phyloP scores from a whole-genome alignment of 2,888 invertebrate genomes.

The Neoascia interrupta region DNA sequence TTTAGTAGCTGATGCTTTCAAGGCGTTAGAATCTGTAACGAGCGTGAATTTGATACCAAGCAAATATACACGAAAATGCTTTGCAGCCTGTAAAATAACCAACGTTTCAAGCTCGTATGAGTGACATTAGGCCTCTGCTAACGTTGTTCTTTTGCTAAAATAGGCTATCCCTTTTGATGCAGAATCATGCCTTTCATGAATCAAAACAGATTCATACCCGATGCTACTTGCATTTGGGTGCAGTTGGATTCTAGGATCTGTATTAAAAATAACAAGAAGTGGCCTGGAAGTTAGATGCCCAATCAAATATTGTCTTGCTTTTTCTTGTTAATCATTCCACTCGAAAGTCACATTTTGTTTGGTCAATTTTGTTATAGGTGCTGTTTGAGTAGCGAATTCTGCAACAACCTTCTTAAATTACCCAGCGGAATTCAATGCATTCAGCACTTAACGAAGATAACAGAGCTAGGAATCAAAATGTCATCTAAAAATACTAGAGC shows the following conservation, averaged over 20 bases:
- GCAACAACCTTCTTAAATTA: background rate
- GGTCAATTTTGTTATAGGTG: constrained; percentile 6
- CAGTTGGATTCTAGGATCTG: constrained; percentile 1
- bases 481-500: constrained; percentile 1
- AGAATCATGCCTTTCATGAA: constrained; percentile 1
- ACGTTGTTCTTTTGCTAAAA: constrained; percentile 9
- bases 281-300: background rate
- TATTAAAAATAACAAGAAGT: constrained; percentile 15
- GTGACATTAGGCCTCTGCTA: constrained; percentile 10
- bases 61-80: constrained; percentile 22
- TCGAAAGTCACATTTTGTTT: constrained; percentile 8
- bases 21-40: constrained; percentile 27
- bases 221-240: constrained; percentile 9
- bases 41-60: constrained; percentile 12
- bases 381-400: background rate
- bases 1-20: constrained; percentile 33
- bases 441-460: background rate
- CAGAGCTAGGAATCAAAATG: constrained; percentile 6
- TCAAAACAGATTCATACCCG: constrained; percentile 5
- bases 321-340: constrained; percentile 6
- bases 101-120: constrained; percentile 21
- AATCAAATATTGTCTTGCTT: constrained; percentile 14
- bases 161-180: constrained; percentile 4
- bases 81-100: constrained; percentile 2
- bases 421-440: constrained; percentile 10